Evolutionary conservation across 1,140 invertebrate species (phyloP), one percentile per base, ranked within the genome.

Genomic region (Dendrolimus punctatus): DNA sequence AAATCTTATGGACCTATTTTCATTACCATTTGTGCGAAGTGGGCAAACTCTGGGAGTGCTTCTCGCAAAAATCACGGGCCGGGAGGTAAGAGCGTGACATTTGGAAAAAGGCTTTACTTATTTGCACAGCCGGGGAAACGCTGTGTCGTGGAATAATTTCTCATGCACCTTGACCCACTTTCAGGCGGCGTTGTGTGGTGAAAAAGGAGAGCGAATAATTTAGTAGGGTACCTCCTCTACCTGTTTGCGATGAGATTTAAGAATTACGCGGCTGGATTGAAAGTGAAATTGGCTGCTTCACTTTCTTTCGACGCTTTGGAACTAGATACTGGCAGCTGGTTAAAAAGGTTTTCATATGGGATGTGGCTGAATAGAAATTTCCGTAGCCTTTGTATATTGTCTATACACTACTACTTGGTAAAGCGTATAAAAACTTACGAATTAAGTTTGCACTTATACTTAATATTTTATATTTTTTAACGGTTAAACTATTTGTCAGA

Each of bases 161-260:
- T 66, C 68, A 61, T 60, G 62, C 68, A 80, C 77, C 75, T 78
- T 78, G 77, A 80, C 75, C 75, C 51, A 73, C 45, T 76, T 76
- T 57, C 52, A 51, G 40, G 53, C 43, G 53, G 42, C 51, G 55
- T 54, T 60, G 51, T 56, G 56, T 52, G 63, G 23, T 23, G 60
- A 71, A 67, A 61, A 61, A 59, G 51, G 53, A 46, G 53, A 46
- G 42, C 38, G 56, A 61, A 61, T 61, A 56, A 66, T 68, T 66
- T 58, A 62, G 55, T 63, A 23, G 23, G 23, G 53, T 37, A 63
- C 43, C 51, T 39, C 51, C 46, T 60, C 51, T 47, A 55, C 46
- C 47, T 61, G 51, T 54, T 61, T 54, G 55, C 54, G 48, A 44
- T 37, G 55, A 56, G 44, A 61, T 57, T 57, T 61, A 23, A 43